Evolutionary conservation across 2,113 vertebrate species (phyloP).

Genomic region (Merops nubicus): DNA sequence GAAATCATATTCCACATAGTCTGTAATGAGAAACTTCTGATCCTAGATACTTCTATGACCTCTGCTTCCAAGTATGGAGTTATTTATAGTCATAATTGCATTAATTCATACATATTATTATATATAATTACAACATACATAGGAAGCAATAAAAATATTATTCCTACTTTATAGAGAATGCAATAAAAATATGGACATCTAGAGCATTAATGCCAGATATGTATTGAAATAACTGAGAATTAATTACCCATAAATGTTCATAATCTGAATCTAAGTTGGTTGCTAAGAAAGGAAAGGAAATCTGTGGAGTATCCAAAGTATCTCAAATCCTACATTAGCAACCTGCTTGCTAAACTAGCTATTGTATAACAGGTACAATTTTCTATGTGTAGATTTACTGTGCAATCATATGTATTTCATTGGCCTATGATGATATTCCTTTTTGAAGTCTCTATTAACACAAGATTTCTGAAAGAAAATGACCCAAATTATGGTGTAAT

Average conservation of each 20-base stretch:
- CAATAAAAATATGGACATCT: background rate
- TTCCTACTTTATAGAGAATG: background rate
- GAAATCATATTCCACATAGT: background rate
- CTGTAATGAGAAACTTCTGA: background rate
- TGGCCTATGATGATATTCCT: background rate
- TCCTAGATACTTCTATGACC: background rate
- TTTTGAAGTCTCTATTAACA: background rate
- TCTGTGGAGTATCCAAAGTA: background rate
- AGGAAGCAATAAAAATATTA: background rate
- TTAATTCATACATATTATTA: background rate
- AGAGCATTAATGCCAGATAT: background rate
- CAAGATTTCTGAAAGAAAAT: background rate
- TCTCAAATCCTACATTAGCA: background rate
- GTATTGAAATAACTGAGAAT: background rate
- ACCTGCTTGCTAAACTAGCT: background rate
- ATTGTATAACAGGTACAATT: rapidly evolving
- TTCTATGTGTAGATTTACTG: background rate
- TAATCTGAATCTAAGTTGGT: background rate
- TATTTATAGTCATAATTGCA: background rate
- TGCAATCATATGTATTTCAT: background rate
- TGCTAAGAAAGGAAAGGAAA: background rate
- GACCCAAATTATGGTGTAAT: background rate
- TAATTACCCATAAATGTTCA: background rate
- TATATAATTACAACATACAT: background rate
- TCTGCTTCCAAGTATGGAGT: background rate